Evolutionary conservation across 2,113 vertebrate species (phyloP), one percentile per base, ranked within the genome.

Genomic region (Leptosomus discolor): DNA sequence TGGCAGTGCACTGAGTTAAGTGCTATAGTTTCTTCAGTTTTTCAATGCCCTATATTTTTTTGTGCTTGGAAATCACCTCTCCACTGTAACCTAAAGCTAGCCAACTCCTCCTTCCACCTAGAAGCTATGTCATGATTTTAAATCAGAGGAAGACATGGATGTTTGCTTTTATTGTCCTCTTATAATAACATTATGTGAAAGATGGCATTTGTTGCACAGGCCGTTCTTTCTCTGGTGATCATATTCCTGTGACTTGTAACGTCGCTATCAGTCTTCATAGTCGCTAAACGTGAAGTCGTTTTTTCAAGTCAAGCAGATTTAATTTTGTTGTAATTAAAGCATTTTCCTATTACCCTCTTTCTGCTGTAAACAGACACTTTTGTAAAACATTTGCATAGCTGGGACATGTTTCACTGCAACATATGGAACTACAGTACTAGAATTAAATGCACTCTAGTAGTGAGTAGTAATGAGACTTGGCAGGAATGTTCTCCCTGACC

Each of bases 341-440:
- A 27, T 63, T 73, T 74, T 56, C 34, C 8, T 78, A 4, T 51
- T 63, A 15, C 18, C 27, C 4, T 57, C 41, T 53, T 82, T 29
- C 27, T 74, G 12, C 34, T 65, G 24, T 61, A 53, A 91, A 50
- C 20, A 53, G 36, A 20, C 16, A 6, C 1, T 3, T 75, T 12
- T 41, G n/a, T n/a, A 39, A 56, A 83, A 39, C 10, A 53, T 51
- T 46, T 70, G 16, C 20, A 19, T 36, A 65, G 45, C 23, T 84
- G 73, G 58, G 37, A 26, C 65, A 15, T 43, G 50, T 92, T 85
- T 78, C 30, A 19, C 34, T 86, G 67, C 43, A 63, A 27, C 10
- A 6, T 67, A 53, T 0, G 0, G 63, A 80, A 30, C 57, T 90
- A 29, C n/a, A 65, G 43, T 37, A n/a, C 1, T 5, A 53, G 37